Percentiles rank a stretch among this genome's conserved stretches.
These are phyloP conservation scores for Centropus bengalensis DNA, from an alignment of 2,113 vertebrate genomes.

Conservation along the genomic window DNA sequence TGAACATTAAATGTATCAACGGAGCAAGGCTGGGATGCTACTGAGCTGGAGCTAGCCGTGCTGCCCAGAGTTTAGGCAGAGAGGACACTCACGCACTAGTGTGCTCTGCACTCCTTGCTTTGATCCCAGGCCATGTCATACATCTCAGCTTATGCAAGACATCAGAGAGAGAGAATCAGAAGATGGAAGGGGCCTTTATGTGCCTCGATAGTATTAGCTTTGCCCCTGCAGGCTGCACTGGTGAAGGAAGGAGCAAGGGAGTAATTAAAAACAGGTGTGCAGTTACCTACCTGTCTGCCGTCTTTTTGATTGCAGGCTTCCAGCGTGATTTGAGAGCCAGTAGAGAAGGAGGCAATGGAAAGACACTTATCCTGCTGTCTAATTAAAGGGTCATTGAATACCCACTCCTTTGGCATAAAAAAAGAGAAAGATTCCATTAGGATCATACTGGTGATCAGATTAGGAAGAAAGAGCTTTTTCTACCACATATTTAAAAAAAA, in stretches of 20 bases:
- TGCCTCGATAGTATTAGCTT: background rate
- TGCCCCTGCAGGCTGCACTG: background rate
- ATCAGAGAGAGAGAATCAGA: background rate
- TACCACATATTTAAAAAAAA: background rate
- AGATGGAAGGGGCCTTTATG: background rate
- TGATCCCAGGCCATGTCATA: background rate
- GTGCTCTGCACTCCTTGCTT: background rate
- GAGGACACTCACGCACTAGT: background rate
- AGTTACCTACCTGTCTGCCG: slow-evolving; percentile 91
- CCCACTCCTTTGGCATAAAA: slow-evolving; percentile 86
- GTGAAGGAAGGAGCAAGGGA: background rate
- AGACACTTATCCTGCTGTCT: slow-evolving; percentile 94
- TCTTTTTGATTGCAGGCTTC: slow-evolving; percentile 91
- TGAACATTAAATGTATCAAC: background rate
- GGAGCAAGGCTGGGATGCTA: fast-evolving
- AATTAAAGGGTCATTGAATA: slow-evolving; percentile 89
- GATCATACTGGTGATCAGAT: background rate
- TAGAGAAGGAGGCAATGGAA: slow-evolving; percentile 85
- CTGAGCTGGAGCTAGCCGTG: background rate
- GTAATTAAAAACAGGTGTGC: background rate
- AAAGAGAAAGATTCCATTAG: slow-evolving; percentile 9
- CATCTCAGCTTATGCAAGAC: background rate
- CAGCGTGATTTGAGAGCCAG: slow-evolving; percentile 87
- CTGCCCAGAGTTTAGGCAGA: background rate
- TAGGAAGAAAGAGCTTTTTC: background rate